Evolutionary conservation across 2,888 invertebrate species (phyloP).

Genomic region (Nomada fabriciana): DNA sequence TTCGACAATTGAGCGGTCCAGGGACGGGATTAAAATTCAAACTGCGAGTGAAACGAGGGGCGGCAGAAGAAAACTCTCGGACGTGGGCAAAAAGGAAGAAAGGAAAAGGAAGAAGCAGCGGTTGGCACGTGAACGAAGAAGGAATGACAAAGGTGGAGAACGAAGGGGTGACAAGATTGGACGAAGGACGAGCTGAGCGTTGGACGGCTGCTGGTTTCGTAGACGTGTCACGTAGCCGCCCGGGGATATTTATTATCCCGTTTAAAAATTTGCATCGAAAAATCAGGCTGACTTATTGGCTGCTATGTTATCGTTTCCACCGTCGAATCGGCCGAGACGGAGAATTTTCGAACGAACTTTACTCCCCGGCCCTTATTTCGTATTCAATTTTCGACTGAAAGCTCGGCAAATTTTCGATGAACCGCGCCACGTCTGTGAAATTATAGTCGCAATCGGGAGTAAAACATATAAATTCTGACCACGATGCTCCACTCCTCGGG

Average conservation of each 20-base stretch:
- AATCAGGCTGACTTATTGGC: conserved; percentile 59
- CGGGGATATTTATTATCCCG: conserved; percentile 74
- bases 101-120: neutral
- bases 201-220: conserved; percentile 49
- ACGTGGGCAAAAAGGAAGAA: neutral
- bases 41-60: conserved; percentile 23
- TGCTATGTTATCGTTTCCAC: conserved; percentile 19
- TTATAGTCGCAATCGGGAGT: conserved; percentile 32
- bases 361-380: conserved; percentile 24
- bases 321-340: neutral
- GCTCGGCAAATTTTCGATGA: conserved; percentile 37
- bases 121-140: neutral
- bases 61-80: conserved; percentile 26
- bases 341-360: conserved; percentile 15
- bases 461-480: conserved; percentile 29
- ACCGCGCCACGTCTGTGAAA: conserved; percentile 19
- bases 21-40: conserved; percentile 60
- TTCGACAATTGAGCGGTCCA: conserved; percentile 29
- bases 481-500: conserved; percentile 14
- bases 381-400: conserved; percentile 39
- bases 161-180: conserved; percentile 53
- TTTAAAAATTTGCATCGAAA: conserved; percentile 75
- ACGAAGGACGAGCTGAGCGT: conserved; percentile 27
- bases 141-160: conserved; percentile 3
- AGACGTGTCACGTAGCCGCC: conserved; percentile 57